Evolutionary conservation across 2,888 invertebrate species (phyloP).

Genomic region (Girardia tigrina): DNA sequence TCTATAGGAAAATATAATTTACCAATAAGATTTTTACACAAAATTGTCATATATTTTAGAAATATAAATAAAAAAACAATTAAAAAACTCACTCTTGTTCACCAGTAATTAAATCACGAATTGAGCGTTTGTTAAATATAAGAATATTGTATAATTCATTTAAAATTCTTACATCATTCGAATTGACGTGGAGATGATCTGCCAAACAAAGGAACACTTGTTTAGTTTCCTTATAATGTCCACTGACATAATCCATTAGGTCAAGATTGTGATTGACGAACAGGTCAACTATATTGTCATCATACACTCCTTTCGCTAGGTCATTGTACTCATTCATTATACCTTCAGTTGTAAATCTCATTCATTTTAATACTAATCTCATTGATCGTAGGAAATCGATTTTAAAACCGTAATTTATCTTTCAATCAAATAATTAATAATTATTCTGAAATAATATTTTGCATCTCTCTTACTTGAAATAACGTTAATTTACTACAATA

Average conservation of each 20-base stretch:
- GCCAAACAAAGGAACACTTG: background rate
- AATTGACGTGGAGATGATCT: background rate
- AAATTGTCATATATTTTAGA: no score
- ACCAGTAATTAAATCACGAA: background rate
- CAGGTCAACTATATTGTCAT: background rate
- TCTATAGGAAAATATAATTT: no score
- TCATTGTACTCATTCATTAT: no score
- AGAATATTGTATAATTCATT: background rate
- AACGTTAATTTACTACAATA: no score
- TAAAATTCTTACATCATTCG: background rate
- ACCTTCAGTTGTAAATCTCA: no score
- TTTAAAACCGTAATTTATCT: no score
- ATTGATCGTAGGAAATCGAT: no score
- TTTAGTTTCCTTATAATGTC: background rate
- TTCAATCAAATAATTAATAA: no score
- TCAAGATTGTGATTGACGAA: background rate
- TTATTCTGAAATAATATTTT: no score
- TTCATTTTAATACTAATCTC: no score
- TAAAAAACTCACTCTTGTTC: background rate
- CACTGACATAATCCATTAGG: slow-evolving; percentile 11
- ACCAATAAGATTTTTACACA: no score
- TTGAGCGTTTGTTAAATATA: background rate
- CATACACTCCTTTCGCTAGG: background rate
- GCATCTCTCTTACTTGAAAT: no score
- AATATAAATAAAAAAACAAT: background rate